Conservation (phyloP, 1,140 invertebrate genomes). For the Episyrphus balteatus region DNA sequence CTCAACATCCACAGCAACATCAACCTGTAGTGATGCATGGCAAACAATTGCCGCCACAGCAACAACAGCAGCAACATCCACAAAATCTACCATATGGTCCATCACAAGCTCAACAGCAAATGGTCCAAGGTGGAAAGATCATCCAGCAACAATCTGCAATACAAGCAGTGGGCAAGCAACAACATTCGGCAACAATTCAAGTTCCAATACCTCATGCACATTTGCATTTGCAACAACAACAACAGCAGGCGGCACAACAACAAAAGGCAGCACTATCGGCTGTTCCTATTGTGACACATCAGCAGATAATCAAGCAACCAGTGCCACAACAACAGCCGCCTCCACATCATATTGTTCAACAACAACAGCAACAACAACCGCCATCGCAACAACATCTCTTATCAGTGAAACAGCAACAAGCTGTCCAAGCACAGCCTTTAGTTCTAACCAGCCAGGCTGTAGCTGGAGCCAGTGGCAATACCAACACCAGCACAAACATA, state of each 20-base stretch:
- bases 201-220: not conserved
- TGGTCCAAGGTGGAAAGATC: not conserved
- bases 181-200: not conserved
- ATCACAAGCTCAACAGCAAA: not conserved
- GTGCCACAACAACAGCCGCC: not conserved
- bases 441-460: not conserved
- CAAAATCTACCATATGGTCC: not conserved
- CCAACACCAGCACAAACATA: no score
- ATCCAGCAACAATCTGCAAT: not conserved
- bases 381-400: not conserved
- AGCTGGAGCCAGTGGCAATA: no score
- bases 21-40: not conserved
- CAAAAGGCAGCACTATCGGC: conserved; percentile 12
- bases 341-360: conserved; percentile 1
- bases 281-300: not conserved
- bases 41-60: conserved; percentile 7
- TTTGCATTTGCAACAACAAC: conserved; percentile 4
- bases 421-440: conserved; percentile 8
- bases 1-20: conserved; percentile 9
- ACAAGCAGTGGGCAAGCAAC: not conserved
- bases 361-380: conserved; percentile 2
- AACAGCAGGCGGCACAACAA: conserved; percentile 10
- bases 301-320: not conserved
- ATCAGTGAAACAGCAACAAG: not conserved
- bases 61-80: conserved; percentile 6